Evolutionary conservation across 2,797 vertebrate species (phyloP).

Genomic region (Sarcophilus harrisii): DNA sequence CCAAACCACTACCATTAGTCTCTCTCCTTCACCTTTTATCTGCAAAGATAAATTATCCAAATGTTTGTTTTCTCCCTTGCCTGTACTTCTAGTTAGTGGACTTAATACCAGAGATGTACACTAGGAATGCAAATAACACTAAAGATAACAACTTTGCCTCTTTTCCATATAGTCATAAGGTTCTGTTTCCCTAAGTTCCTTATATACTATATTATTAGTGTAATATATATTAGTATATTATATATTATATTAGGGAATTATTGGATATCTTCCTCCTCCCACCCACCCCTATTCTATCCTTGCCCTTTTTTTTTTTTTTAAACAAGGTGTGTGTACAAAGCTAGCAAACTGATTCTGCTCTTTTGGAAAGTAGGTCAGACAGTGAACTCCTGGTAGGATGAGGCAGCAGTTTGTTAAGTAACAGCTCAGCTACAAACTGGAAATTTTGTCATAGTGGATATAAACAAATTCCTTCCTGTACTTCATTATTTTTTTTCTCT

Average conservation of each 20-base stretch:
- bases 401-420: slow-evolving; percentile 89
- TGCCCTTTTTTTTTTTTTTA: background rate
- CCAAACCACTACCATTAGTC: background rate
- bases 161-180: slow-evolving; percentile 20
- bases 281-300: background rate
- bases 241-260: slow-evolving; percentile 46
- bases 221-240: too few relatives aligned
- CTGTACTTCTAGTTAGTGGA: background rate
- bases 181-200: slow-evolving; percentile 49
- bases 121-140: background rate
- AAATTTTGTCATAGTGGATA: slow-evolving; percentile 88
- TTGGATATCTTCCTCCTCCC: background rate
- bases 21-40: background rate
- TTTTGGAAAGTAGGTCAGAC: slow-evolving; percentile 88
- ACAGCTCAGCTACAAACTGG: slow-evolving; percentile 82
- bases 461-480: slow-evolving; percentile 90
- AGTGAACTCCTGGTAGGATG: slow-evolving; percentile 87
- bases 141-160: slow-evolving; percentile 47
- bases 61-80: background rate
- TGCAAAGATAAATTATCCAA: background rate
- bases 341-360: slow-evolving; percentile 79
- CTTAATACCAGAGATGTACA: background rate
- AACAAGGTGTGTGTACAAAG: slow-evolving; percentile 74
- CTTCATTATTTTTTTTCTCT: slow-evolving; percentile 73
- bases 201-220: slow-evolving; percentile 28